These are phyloP conservation scores for Listronotus oregonensis DNA, from an alignment of 1,140 invertebrate genomes.

Conservation along the genomic window DNA sequence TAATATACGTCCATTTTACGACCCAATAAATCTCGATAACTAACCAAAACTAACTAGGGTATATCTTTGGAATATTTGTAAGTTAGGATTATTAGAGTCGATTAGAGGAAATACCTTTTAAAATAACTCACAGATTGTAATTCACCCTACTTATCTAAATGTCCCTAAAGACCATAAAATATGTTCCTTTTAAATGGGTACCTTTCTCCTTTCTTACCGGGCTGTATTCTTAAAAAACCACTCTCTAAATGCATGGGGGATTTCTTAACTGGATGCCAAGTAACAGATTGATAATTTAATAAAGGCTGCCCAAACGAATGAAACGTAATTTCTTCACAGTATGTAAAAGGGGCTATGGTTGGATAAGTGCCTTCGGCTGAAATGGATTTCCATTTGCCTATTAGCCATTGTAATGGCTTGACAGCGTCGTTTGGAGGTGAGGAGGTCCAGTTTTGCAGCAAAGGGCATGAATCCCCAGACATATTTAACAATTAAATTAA, in stretches of 20 bases:
- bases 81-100: too few species aligned
- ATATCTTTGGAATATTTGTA: too few species aligned
- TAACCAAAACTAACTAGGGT: too few species aligned
- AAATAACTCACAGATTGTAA: too few species aligned
- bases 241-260: conserved; percentile 68
- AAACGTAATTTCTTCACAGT: conserved; percentile 67
- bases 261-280: conserved; percentile 61
- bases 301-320: conserved; percentile 65
- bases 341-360: conserved; percentile 64
- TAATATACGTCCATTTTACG: too few species aligned
- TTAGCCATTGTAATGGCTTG: conserved; percentile 50
- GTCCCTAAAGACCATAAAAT: too few species aligned
- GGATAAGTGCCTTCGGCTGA: conserved; percentile 62
- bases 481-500: too few species aligned
- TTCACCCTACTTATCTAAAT: too few species aligned
- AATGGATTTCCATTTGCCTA: conserved; percentile 65
- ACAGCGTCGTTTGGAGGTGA: background rate
- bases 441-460: background rate
- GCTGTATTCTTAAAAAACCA: conserved; percentile 66
- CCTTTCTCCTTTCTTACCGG: conserved; percentile 2
- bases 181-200: too few species aligned
- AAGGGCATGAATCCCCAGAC: background rate
- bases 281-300: conserved; percentile 62
- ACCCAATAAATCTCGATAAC: too few species aligned
- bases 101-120: too few species aligned